Evolutionary conservation across 1,140 invertebrate genomes (phyloP).

Genomic region (Drosophila gunungcola): DNA sequence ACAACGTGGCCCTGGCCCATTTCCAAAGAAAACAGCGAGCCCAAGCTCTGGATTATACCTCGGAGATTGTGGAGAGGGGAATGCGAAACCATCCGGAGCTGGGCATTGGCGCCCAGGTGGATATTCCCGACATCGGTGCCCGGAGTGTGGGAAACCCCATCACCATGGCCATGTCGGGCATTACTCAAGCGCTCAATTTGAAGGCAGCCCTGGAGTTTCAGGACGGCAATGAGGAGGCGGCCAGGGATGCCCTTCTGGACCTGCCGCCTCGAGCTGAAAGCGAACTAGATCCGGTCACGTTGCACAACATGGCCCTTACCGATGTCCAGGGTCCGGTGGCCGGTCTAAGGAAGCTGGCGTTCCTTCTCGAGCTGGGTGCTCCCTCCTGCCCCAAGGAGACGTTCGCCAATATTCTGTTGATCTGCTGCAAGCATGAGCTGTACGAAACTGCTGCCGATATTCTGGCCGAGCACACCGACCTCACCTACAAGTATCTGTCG

Average conservation of each 20-base stretch:
- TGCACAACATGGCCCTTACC: slow-evolving; percentile 99
- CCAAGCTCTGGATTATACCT: slow-evolving; percentile 93
- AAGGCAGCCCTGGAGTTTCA: slow-evolving; percentile 99
- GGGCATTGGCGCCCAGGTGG: slow-evolving; percentile 98
- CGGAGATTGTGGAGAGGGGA: slow-evolving; percentile 98
- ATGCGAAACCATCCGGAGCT: slow-evolving; percentile 99
- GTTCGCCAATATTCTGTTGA: slow-evolving; percentile 97
- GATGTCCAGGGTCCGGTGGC: slow-evolving; percentile 95
- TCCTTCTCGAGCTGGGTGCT: slow-evolving; percentile 97
- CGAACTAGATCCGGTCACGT: slow-evolving; percentile 98
- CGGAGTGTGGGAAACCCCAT: slow-evolving; percentile 98
- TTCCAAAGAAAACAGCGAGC: slow-evolving; percentile 97
- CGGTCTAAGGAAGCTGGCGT: slow-evolving; percentile 98
- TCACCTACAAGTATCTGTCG: slow-evolving; percentile 98
- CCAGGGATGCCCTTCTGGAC: slow-evolving; percentile 97
- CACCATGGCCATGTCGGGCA: slow-evolving; percentile 97
- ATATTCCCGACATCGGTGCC: slow-evolving; percentile 88
- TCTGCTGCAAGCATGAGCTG: slow-evolving; percentile 99
- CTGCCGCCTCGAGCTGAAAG: slow-evolving; percentile 99
- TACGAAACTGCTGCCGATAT: slow-evolving; percentile 99
- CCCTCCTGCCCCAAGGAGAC: slow-evolving; percentile 96
- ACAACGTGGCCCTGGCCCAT: slow-evolving; percentile 98
- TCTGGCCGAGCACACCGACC: slow-evolving; percentile 98
- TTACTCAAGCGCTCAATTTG: slow-evolving; percentile 99
- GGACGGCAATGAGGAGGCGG: slow-evolving; percentile 94